phyloP scores from a whole-genome alignment of 2,888 invertebrate species.

The Archips crataeganus region DNA sequence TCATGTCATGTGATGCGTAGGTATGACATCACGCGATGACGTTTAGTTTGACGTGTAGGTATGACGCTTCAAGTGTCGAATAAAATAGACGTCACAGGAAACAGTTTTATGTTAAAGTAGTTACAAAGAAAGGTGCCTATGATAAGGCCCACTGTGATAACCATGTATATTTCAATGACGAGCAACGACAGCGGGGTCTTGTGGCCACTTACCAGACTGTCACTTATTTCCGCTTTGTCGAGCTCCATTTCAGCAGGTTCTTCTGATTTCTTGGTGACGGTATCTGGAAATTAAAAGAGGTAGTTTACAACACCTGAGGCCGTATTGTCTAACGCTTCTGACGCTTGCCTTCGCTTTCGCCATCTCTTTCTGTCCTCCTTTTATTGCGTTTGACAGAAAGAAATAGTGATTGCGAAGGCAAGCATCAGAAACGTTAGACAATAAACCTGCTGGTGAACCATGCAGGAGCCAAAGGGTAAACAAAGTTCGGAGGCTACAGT shows the following conservation, averaged over 20 bases:
- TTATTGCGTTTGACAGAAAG: too few species aligned
- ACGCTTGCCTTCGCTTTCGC: too few species aligned
- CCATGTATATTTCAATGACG: slow-evolving; percentile 1
- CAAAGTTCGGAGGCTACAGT: too few species aligned
- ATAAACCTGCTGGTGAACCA: too few species aligned
- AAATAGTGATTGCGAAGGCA: too few species aligned
- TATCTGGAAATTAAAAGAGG: slow-evolving; percentile 16
- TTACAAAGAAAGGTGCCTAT: slow-evolving; percentile 6
- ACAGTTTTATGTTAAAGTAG: neutral
- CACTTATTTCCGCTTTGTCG: slow-evolving; percentile 15
- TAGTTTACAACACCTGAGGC: neutral
- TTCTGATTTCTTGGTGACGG: neutral
- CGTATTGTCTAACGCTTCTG: too few species aligned
- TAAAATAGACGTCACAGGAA: neutral
- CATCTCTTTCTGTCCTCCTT: too few species aligned
- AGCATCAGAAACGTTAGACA: too few species aligned
- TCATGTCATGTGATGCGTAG: too few species aligned
- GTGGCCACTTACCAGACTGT: slow-evolving; percentile 18
- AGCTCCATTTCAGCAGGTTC: slow-evolving; percentile 22
- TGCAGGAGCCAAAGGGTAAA: too few species aligned
- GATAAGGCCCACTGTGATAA: neutral
- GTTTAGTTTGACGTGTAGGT: too few species aligned
- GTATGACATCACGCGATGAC: too few species aligned
- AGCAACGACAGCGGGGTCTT: neutral
- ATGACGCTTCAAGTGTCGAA: neutral